phyloP scores from a whole-genome alignment of 2,113 vertebrate species.

The Tenrec ecaudatus region DNA sequence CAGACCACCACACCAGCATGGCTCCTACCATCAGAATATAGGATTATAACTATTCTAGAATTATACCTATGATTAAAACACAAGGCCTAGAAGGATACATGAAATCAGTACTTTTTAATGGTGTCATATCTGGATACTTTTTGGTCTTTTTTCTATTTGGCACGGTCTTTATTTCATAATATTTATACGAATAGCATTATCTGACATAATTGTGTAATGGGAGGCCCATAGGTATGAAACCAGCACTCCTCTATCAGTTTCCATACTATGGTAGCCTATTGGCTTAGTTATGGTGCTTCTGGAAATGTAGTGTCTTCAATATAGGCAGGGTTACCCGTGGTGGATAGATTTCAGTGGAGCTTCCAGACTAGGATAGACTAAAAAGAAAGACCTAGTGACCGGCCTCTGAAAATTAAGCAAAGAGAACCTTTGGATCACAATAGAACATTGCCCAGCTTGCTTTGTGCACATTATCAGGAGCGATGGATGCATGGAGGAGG shows the following conservation, averaged over 20 bases:
- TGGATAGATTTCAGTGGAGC: background rate
- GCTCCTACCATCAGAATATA: background rate
- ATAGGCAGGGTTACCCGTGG: background rate
- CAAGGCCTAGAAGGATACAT: background rate
- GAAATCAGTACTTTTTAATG: conserved; percentile 15
- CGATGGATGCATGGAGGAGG: background rate
- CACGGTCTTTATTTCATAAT: background rate
- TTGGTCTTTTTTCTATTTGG: background rate
- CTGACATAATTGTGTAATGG: background rate
- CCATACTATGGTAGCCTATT: background rate
- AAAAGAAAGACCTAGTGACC: background rate
- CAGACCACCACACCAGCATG: too few species aligned
- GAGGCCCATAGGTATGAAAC: background rate
- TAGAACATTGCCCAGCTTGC: background rate
- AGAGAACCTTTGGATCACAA: background rate
- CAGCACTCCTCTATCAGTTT: background rate
- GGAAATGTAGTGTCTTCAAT: background rate
- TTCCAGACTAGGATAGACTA: background rate
- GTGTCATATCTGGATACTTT: background rate
- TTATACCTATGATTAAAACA: background rate
- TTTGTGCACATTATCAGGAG: background rate
- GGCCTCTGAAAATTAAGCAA: background rate
- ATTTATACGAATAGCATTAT: background rate
- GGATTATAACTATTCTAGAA: background rate
- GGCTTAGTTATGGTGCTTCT: background rate